Percentiles rank a stretch among this genome's conserved stretches.
phyloP scores from a whole-genome alignment of 2,888 invertebrate species.

The Rambutsinella grinnellia region DNA sequence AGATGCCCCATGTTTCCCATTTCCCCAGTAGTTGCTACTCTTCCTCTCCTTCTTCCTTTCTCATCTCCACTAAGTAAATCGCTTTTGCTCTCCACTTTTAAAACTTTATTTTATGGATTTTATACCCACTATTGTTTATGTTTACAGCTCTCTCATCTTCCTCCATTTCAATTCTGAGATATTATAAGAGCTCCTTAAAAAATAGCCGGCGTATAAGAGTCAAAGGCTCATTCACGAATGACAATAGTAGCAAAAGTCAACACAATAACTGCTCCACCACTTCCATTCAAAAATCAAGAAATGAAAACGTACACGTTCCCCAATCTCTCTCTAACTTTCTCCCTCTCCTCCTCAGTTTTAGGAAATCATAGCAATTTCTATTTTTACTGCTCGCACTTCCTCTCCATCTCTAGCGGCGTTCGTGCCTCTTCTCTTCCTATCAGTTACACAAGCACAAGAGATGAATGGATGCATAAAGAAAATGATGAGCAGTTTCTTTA shows the following conservation, averaged over 20 bases:
- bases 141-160: conserved; percentile 13
- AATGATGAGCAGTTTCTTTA: conserved; percentile 17
- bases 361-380: no score
- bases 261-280: not conserved
- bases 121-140: not conserved
- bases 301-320: not conserved
- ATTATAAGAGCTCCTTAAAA: not conserved
- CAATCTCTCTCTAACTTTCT: not conserved
- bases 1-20: conserved; percentile 61
- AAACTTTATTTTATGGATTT: not conserved
- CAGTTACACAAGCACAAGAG: not conserved
- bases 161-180: conserved; percentile 1
- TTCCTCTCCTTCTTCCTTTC: conserved; percentile 12
- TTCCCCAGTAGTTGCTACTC: conserved; percentile 22
- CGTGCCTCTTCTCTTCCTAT: not conserved
- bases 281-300: not conserved
- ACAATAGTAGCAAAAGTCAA: not conserved
- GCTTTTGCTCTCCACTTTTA: not conserved
- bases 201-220: not conserved
- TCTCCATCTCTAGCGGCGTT: not conserved
- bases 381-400: not conserved
- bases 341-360: not conserved
- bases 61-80: conserved; percentile 6
- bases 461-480: conserved; percentile 6
- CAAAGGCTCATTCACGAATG: not conserved